Percentiles rank a stretch among this genome's conserved stretches.
phyloP scores from a whole-genome alignment of 1,140 invertebrate genomes.

The Coptotermes formosanus region DNA sequence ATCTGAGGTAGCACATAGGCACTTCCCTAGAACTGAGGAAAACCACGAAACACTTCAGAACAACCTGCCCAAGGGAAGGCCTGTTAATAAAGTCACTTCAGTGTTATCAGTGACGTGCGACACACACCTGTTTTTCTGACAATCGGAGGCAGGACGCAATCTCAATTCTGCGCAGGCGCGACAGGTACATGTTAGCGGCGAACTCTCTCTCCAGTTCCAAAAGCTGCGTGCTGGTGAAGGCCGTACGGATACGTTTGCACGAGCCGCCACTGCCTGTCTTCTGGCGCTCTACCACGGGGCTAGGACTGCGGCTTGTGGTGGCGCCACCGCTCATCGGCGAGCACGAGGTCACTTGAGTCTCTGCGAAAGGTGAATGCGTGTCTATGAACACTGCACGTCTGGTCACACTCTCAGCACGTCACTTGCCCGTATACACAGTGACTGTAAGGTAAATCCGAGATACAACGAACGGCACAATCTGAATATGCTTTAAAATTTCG shows the following conservation, averaged over 20 bases:
- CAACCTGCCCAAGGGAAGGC: too few relatives aligned
- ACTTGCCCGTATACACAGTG: too few relatives aligned
- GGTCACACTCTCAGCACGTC: too few relatives aligned
- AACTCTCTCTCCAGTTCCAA: conserved; percentile 91
- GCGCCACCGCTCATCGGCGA: not conserved
- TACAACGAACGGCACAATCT: too few relatives aligned
- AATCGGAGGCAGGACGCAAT: conserved; percentile 84
- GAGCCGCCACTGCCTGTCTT: conserved; percentile 50
- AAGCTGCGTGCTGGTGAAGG: conserved; percentile 89
- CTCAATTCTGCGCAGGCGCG: conserved; percentile 83
- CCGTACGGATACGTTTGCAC: conserved; percentile 81
- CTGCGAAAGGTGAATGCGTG: too few relatives aligned
- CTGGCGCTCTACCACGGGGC: not conserved
- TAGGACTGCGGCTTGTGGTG: not conserved
- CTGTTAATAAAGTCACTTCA: too few relatives aligned
- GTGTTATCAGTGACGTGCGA: conserved; percentile 40
- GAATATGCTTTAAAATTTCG: too few relatives aligned
- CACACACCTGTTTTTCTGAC: conserved; percentile 81
- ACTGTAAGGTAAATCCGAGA: too few relatives aligned
- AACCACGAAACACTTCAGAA: too few relatives aligned
- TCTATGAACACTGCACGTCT: too few relatives aligned
- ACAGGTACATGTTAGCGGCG: conserved; percentile 86
- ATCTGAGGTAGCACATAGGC: too few relatives aligned
- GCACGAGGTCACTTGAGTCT: not conserved
- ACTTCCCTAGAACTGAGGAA: too few relatives aligned